phyloP scores from a whole-genome alignment of 2,797 vertebrate species.

The Protonibea diacanthus region DNA sequence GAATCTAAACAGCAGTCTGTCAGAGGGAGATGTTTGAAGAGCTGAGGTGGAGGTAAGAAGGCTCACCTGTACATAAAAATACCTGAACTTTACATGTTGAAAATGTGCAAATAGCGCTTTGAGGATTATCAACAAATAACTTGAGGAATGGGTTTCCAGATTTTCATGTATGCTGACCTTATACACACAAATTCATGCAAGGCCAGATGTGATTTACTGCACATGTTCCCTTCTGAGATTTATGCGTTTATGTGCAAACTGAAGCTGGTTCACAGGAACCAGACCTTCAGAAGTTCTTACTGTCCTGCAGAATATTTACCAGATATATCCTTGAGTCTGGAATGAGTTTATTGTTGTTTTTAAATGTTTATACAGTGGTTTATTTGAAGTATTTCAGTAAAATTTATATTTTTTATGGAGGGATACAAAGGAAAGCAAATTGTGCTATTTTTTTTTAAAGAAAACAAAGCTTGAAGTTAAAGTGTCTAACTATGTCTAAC shows the following conservation, averaged over 20 bases:
- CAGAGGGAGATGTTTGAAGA: conserved; percentile 37
- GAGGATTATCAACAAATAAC: not conserved
- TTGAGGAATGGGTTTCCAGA: conserved; percentile 19
- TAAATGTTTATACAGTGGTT: not conserved
- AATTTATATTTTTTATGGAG: conserved; percentile 24
- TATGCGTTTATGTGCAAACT: conserved; percentile 17
- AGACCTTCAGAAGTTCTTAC: conserved; percentile 1
- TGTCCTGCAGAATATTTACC: conserved; percentile 30
- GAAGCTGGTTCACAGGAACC: conserved; percentile 2
- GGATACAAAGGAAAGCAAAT: not conserved
- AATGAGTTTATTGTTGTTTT: not conserved
- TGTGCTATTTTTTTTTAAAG: no score
- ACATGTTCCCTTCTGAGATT: not conserved
- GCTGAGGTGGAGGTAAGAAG: conserved; percentile 17
- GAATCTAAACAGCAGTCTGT: conserved; percentile 36
- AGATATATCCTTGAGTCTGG: not conserved
- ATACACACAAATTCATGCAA: conserved; percentile 21
- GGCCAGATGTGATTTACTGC: conserved; percentile 29
- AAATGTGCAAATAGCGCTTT: not conserved
- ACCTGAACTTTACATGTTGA: not conserved
- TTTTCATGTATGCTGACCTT: not conserved
- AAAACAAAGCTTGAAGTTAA: not conserved
- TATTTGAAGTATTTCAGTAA: conserved; percentile 24
- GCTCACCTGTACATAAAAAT: conserved; percentile 10
- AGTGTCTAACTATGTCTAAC: not conserved